Conservation (phyloP, 2,797 vertebrate species). For the Acrossocheilus wenchowensis region DNA sequence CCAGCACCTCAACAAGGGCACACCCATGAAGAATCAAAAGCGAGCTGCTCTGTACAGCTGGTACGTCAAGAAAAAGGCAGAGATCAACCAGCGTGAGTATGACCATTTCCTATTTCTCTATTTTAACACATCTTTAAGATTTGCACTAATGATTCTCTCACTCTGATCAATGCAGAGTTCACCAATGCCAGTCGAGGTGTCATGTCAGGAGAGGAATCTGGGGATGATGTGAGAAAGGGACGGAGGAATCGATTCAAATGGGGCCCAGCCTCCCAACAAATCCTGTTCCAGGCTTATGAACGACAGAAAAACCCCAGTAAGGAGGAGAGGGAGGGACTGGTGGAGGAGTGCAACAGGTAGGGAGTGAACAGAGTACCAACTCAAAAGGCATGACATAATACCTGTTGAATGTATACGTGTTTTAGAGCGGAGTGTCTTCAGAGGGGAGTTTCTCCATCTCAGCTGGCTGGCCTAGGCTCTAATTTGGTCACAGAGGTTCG, state of each 20-base stretch:
- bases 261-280: constrained; percentile 98
- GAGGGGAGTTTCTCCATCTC: constrained; percentile 95
- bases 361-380: neutral
- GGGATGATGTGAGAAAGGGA: constrained; percentile 91
- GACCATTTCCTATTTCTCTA: neutral
- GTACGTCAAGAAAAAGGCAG: constrained; percentile 96
- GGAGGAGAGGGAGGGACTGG: constrained; percentile 93
- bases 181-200: constrained; percentile 92
- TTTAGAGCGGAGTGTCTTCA: constrained; percentile 95
- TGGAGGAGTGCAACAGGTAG: constrained; percentile 98
- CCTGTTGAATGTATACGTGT: constrained; percentile 28
- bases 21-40: constrained; percentile 99
- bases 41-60: constrained; percentile 94
- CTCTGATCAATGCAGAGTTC: constrained; percentile 83
- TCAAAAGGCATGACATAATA: neutral
- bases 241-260: constrained; percentile 97
- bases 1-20: constrained; percentile 99
- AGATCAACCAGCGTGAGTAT: constrained; percentile 98
- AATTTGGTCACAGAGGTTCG: constrained; percentile 98
- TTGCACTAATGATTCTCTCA: neutral
- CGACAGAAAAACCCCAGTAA: constrained; percentile 99
- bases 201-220: constrained; percentile 82
- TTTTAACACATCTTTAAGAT: neutral
- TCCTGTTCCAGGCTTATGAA: constrained; percentile 97
- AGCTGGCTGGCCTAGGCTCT: constrained; percentile 95